Percentiles rank a stretch among this genome's conserved stretches.
Evolutionary conservation across 2,113 vertebrate species (phyloP).

Genomic region (Sprattus sprattus): DNA sequence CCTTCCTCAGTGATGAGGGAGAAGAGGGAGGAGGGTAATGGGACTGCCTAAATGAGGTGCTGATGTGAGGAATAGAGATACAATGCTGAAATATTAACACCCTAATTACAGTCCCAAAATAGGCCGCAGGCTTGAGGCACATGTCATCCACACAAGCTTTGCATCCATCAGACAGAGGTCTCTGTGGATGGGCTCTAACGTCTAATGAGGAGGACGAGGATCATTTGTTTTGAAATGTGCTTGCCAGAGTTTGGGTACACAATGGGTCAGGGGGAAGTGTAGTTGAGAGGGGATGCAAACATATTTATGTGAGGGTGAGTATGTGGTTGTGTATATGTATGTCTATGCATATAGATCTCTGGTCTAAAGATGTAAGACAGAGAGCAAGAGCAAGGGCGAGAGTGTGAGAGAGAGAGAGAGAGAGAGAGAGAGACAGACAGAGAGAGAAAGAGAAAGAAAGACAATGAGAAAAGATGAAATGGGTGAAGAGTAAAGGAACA

Average conservation of each 20-base stretch:
- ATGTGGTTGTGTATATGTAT: not conserved
- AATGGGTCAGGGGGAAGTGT: not conserved
- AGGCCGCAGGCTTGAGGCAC: constrained; percentile 29
- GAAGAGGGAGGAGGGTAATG: constrained; percentile 18
- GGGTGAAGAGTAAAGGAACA: not conserved
- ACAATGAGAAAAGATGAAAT: not conserved
- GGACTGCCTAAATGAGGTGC: constrained; percentile 30
- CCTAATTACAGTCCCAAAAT: constrained; percentile 60
- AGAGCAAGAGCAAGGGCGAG: too few species aligned
- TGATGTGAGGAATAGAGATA: constrained; percentile 47
- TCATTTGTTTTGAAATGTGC: constrained; percentile 25
- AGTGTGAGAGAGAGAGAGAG: not conserved
- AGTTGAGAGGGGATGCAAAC: not conserved
- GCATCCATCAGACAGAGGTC: constrained; percentile 33
- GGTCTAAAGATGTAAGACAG: not conserved
- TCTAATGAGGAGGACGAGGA: constrained; percentile 24
- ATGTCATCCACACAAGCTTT: constrained; percentile 28
- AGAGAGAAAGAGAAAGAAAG: not conserved
- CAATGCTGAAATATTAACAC: constrained; percentile 55
- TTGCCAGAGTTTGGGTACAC: not conserved
- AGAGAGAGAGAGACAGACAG: not conserved
- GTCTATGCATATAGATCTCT: not conserved
- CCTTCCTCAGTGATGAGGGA: not conserved
- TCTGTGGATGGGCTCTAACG: not conserved
- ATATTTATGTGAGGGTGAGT: not conserved